Conservation (phyloP, 2,113 vertebrate genomes). For the Coryphaenoides rupestris region DNA sequence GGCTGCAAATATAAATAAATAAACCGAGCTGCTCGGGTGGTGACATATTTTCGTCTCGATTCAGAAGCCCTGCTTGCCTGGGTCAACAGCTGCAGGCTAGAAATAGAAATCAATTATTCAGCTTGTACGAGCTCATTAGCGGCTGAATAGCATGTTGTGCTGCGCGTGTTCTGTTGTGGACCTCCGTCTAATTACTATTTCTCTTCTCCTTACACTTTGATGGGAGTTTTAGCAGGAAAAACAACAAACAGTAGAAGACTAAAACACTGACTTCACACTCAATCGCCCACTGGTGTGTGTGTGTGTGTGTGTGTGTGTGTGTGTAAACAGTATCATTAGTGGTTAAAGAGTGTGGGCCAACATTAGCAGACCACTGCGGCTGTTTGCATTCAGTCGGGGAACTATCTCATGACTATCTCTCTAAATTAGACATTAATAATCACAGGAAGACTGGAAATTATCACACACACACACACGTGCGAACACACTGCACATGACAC, state of each 20-base stretch:
- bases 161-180: slow-evolving; percentile 67
- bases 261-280: slow-evolving; percentile 51
- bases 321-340: slow-evolving; percentile 62
- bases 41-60: slow-evolving; percentile 65
- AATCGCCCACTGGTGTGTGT: slow-evolving; percentile 25
- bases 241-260: slow-evolving; percentile 20
- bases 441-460: slow-evolving; percentile 69
- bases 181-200: slow-evolving; percentile 73
- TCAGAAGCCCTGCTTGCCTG: slow-evolving; percentile 65
- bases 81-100: slow-evolving; percentile 73
- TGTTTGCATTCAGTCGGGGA: slow-evolving; percentile 67
- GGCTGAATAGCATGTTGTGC: slow-evolving; percentile 71
- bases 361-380: slow-evolving; percentile 54
- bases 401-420: slow-evolving; percentile 67
- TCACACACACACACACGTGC: no score
- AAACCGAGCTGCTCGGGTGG: no score
- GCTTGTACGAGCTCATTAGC: slow-evolving; percentile 76
- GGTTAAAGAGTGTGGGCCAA: slow-evolving; percentile 44
- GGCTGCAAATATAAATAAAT: no score
- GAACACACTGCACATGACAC: no score
- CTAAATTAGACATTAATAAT: slow-evolving; percentile 77
- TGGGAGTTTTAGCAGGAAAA: slow-evolving; percentile 53
- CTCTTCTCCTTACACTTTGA: slow-evolving; percentile 70
- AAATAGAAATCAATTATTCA: slow-evolving; percentile 79
- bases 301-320: no score